A percentile compares a stretch with the other conserved stretches of the same genome.
Conservation (phyloP, 1,140 invertebrate genomes). For the Drosophila baimaii region DNA sequence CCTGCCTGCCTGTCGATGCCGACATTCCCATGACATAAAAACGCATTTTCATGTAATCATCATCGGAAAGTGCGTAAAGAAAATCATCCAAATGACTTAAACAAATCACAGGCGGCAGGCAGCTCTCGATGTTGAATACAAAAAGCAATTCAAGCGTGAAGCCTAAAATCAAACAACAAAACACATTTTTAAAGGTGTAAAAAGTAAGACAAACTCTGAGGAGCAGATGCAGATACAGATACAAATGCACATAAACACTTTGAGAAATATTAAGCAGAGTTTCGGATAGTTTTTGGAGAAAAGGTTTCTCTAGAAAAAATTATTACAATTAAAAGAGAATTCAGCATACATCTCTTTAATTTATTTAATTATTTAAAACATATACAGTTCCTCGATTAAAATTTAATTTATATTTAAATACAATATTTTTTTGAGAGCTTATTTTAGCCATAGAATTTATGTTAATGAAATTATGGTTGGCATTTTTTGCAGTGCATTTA, state of each 20-base stretch:
- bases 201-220: conserved; percentile 70
- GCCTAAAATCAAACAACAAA: conserved; percentile 70
- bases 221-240: conserved; percentile 36
- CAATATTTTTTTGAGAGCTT: neutral
- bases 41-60: conserved; percentile 80
- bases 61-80: conserved; percentile 64
- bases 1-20: conserved; percentile 13
- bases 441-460: too few species aligned
- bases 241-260: conserved; percentile 25
- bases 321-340: neutral
- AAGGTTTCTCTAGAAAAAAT: neutral
- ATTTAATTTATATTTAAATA: neutral
- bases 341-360: too few species aligned
- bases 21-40: conserved; percentile 72
- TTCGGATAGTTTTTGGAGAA: neutral
- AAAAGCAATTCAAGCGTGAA: conserved; percentile 62
- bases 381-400: fast-evolving
- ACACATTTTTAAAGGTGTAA: conserved; percentile 66
- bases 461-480: neutral
- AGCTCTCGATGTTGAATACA: conserved; percentile 14
- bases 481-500: conserved; percentile 22
- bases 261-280: neutral
- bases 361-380: too few species aligned
- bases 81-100: conserved; percentile 72
- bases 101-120: conserved; percentile 51